Evolutionary conservation across 53 echinoderm and acorn worm genomes (phyloP).

Genomic region (Temnopleurus reevesii): DNA sequence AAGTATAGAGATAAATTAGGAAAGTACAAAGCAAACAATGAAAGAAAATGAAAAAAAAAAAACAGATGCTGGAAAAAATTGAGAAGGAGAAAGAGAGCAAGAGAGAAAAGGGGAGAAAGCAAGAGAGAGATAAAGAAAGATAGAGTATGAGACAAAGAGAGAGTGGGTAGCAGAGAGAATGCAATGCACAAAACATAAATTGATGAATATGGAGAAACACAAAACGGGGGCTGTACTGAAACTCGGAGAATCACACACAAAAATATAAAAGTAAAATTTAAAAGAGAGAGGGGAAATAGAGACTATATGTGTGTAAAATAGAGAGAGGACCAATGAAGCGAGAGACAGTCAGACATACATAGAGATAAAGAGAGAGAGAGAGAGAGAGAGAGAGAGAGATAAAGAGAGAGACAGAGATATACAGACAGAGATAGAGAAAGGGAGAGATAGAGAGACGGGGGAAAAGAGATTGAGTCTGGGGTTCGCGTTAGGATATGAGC

Average conservation of each 20-base stretch:
- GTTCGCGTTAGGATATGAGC: constrained; percentile 37
- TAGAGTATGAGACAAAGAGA: not conserved
- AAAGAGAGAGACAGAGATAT: not conserved
- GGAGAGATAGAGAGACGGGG: not conserved
- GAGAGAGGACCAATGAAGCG: not conserved
- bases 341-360: not conserved
- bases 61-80: not conserved
- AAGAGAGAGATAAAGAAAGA: not conserved
- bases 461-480: not conserved
- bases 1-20: too few relatives aligned
- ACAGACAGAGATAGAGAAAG: not conserved
- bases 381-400: not conserved
- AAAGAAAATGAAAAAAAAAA: too few relatives aligned
- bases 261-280: too few relatives aligned
- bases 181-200: too few relatives aligned
- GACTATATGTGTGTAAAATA: too few relatives aligned
- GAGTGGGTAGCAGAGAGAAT: too few relatives aligned
- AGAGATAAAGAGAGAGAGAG: not conserved
- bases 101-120: not conserved
- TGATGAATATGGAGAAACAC: too few relatives aligned
- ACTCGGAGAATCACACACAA: too few relatives aligned
- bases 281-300: not conserved
- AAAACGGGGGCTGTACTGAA: too few relatives aligned
- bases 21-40: too few relatives aligned
- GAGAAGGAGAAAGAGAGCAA: not conserved